A percentile compares a stretch with the other conserved stretches of the same genome.
phyloP scores from a whole-genome alignment of 2,797 vertebrate species.

The Acanthopagrus latus region DNA sequence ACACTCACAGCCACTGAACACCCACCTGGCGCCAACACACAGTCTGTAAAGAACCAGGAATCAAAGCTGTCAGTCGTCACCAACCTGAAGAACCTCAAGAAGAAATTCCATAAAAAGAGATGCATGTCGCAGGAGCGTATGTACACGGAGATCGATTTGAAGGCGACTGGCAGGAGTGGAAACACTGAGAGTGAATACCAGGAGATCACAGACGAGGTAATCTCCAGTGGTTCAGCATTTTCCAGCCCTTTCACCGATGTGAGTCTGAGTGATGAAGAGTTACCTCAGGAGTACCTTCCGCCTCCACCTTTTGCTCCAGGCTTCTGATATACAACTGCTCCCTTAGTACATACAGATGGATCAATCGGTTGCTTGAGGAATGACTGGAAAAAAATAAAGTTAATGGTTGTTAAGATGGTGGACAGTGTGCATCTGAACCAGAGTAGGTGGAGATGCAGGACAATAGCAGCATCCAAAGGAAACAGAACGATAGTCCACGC shows the following conservation, averaged over 20 bases:
- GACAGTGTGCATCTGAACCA: not conserved
- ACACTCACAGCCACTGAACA: not conserved
- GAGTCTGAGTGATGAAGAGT: not conserved
- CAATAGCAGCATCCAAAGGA: not conserved
- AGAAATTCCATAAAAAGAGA: conserved; percentile 75
- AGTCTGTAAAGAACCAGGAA: conserved; percentile 47
- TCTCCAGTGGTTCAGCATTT: not conserved
- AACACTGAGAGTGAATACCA: conserved; percentile 62
- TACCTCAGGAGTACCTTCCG: conserved; percentile 79
- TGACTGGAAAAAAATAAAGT: not conserved
- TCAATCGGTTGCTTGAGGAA: not conserved
- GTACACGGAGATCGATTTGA: conserved; percentile 49
- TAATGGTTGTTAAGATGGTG: not conserved
- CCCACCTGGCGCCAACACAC: not conserved
- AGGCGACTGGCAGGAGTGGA: not conserved
- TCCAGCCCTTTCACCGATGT: not conserved
- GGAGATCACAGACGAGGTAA: conserved; percentile 32
- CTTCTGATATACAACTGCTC: conserved; percentile 50
- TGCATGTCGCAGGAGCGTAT: conserved; percentile 42
- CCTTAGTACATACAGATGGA: not conserved
- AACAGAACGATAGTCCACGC: not conserved
- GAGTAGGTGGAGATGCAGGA: not conserved
- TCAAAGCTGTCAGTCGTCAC: conserved; percentile 44
- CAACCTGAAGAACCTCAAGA: conserved; percentile 76
- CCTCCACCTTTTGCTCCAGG: conserved; percentile 87